phyloP scores from a whole-genome alignment of 2,113 vertebrate genomes.

The Semnornis frantzii region DNA sequence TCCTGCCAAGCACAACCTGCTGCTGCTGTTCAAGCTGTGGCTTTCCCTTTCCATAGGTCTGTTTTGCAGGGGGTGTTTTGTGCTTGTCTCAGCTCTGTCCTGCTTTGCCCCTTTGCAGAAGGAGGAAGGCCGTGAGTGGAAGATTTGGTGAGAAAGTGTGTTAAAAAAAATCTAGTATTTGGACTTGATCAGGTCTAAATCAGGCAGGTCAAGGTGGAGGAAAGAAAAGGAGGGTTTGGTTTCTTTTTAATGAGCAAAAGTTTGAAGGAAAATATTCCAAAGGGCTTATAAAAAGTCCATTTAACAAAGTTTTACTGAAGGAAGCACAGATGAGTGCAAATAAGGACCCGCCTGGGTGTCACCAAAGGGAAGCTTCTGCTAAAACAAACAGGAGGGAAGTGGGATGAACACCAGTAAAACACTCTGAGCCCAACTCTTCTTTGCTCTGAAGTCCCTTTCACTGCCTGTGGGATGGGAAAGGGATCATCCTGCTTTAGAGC shows the following conservation, averaged over 20 bases:
- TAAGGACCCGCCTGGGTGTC: neutral
- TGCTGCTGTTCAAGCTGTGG: neutral
- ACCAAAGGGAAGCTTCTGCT: neutral
- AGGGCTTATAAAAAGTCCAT: neutral
- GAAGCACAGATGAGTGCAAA: neutral
- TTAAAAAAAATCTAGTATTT: neutral
- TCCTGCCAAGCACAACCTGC: neutral
- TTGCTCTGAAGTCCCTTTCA: neutral
- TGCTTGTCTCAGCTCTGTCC: neutral
- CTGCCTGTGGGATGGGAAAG: neutral
- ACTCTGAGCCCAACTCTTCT: neutral
- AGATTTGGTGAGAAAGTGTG: neutral
- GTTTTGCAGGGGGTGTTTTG: neutral
- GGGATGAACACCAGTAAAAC: neutral
- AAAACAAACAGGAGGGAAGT: neutral
- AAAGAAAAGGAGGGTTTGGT: neutral
- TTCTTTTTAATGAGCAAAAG: neutral
- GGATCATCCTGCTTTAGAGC: neutral
- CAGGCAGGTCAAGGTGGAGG: neutral
- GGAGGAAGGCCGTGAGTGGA: neutral
- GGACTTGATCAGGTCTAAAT: too few species aligned
- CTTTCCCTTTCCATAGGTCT: neutral
- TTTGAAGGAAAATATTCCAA: neutral
- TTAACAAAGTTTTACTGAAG: neutral
- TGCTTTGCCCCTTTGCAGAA: neutral